Conservation (phyloP, 2,113 vertebrate genomes). For the western clawed frog (Xenopus tropicalis) region DNA sequence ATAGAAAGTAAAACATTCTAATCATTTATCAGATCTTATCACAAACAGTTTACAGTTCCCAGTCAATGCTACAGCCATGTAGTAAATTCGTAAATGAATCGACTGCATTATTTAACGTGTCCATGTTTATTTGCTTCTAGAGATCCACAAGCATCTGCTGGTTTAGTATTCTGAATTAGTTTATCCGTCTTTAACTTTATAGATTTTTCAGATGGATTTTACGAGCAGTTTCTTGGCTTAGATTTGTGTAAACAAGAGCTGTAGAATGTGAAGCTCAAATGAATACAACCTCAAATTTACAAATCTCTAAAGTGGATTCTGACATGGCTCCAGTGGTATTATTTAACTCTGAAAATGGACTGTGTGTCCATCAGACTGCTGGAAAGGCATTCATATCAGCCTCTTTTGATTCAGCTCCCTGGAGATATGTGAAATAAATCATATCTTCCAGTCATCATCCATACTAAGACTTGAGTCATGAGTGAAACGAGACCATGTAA, state of each 20-base stretch:
- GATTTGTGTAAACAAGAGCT: not conserved
- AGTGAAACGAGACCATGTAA: constrained; percentile 53
- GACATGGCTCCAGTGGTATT: constrained; percentile 15
- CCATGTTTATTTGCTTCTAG: constrained; percentile 26
- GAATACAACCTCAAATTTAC: not conserved
- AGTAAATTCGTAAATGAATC: no score
- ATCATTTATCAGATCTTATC: no score
- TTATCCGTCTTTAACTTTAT: not conserved
- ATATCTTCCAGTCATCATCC: constrained; percentile 52
- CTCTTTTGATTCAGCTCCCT: constrained; percentile 49
- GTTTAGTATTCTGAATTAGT: constrained; percentile 13
- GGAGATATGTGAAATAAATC: constrained; percentile 52
- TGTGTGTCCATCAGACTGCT: constrained; percentile 33
- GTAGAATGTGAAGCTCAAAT: not conserved
- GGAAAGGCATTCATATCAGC: constrained; percentile 40
- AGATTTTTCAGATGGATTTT: constrained; percentile 11
- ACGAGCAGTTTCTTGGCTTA: constrained; percentile 30
- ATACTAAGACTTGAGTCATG: constrained; percentile 50
- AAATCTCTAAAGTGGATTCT: constrained; percentile 37
- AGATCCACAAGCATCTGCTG: constrained; percentile 7
- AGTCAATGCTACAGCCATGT: no score
- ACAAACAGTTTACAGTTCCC: no score
- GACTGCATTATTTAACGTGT: not conserved
- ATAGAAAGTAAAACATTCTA: no score
- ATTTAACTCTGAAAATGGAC: constrained; percentile 45